Conservation (phyloP, 2,888 invertebrate species). For the Coronaproctus castanopsis region DNA sequence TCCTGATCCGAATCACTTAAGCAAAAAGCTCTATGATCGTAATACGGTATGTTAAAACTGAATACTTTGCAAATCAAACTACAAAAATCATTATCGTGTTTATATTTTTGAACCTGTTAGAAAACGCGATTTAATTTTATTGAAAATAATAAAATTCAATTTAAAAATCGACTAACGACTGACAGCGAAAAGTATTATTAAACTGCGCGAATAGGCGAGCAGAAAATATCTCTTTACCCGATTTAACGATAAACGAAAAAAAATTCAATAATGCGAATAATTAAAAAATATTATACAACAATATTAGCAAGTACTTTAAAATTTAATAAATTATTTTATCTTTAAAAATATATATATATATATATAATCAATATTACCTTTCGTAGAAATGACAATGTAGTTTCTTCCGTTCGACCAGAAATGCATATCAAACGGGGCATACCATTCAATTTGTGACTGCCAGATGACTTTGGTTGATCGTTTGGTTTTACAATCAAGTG, state of each 20-base stretch:
- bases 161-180: too few relatives aligned
- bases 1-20: slow-evolving; percentile 7
- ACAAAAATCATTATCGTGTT: slow-evolving; percentile 24
- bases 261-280: too few relatives aligned
- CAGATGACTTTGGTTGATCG: slow-evolving; percentile 40
- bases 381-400: slow-evolving; percentile 43
- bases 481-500: slow-evolving; percentile 71
- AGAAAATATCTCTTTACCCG: background rate
- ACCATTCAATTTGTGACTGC: slow-evolving; percentile 31
- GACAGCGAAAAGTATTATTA: background rate
- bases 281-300: too few relatives aligned
- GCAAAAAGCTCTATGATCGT: slow-evolving; percentile 32
- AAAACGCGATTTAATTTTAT: too few relatives aligned
- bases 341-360: too few relatives aligned
- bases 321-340: too few relatives aligned
- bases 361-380: too few relatives aligned
- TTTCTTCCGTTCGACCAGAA: slow-evolving; percentile 69
- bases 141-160: too few relatives aligned
- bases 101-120: slow-evolving; percentile 19
- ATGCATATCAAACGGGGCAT: slow-evolving; percentile 49
- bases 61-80: slow-evolving; percentile 27
- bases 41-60: slow-evolving; percentile 26
- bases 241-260: background rate
- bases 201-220: background rate
- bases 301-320: too few relatives aligned